phyloP scores from a whole-genome alignment of 2,113 vertebrate genomes.

The Macrotus californicus region DNA sequence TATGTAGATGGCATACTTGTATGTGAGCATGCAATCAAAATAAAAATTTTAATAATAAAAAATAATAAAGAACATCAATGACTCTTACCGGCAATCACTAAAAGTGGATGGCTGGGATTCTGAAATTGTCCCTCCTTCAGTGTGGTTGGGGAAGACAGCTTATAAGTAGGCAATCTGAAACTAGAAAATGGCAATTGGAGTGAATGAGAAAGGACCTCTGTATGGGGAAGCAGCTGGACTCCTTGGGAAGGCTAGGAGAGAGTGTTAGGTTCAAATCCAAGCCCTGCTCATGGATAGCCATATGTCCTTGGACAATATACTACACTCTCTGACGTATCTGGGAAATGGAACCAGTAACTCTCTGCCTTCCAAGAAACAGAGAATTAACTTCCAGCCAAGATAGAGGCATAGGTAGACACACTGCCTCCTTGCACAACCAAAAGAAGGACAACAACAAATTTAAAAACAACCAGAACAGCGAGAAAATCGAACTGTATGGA shows the following conservation, averaged over 20 bases:
- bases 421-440: too few relatives aligned
- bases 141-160: not conserved
- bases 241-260: not conserved
- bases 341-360: not conserved
- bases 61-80: not conserved
- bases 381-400: not conserved
- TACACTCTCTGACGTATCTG: not conserved
- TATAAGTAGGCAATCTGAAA: not conserved
- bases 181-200: not conserved
- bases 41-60: not conserved
- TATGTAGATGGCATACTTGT: not conserved
- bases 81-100: not conserved
- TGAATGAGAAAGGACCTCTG: not conserved
- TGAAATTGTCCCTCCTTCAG: not conserved
- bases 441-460: too few relatives aligned
- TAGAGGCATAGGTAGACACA: too few relatives aligned
- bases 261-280: not conserved
- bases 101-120: not conserved
- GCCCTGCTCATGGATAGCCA: not conserved
- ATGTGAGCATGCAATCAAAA: not conserved
- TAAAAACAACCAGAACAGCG: too few relatives aligned
- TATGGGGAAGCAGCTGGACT: not conserved
- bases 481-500: too few relatives aligned
- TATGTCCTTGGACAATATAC: not conserved
- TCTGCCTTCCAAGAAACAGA: not conserved